Evolutionary conservation across 2,113 vertebrate genomes (phyloP).

Genomic region (Aix galericulata): DNA sequence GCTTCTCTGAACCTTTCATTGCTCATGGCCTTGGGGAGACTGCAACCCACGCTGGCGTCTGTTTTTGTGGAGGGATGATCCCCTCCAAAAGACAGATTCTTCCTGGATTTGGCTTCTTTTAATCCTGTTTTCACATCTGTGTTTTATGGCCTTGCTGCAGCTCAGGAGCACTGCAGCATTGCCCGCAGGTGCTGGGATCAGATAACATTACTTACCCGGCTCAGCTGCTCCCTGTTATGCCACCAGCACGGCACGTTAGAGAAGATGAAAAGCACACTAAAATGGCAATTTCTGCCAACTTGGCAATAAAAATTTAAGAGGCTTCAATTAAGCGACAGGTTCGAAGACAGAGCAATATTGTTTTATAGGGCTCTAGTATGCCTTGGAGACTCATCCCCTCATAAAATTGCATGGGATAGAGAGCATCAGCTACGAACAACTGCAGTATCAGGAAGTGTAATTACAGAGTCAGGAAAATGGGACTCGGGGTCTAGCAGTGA

Average conservation of each 20-base stretch:
- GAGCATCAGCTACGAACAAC: neutral
- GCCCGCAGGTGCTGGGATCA: neutral
- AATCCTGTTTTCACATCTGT: neutral
- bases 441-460: neutral
- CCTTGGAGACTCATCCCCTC: constrained; percentile 20
- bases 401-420: neutral
- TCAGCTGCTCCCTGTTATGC: neutral
- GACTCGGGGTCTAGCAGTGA: neutral
- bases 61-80: neutral
- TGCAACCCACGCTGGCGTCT: neutral
- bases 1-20: neutral
- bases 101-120: neutral
- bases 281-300: constrained; percentile 41
- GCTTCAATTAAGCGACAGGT: constrained; percentile 51
- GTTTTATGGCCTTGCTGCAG: neutral
- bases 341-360: neutral
- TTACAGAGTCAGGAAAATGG: neutral
- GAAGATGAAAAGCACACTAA: constrained; percentile 32
- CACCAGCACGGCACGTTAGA: neutral
- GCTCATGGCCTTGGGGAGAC: neutral
- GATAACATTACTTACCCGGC: neutral
- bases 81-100: neutral
- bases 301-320: constrained; percentile 44
- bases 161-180: neutral
- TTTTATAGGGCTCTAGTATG: constrained; percentile 13